Base-by-base conservation (phyloP, 2,113 vertebrate species). In the Aplodontia rufa region DNA sequence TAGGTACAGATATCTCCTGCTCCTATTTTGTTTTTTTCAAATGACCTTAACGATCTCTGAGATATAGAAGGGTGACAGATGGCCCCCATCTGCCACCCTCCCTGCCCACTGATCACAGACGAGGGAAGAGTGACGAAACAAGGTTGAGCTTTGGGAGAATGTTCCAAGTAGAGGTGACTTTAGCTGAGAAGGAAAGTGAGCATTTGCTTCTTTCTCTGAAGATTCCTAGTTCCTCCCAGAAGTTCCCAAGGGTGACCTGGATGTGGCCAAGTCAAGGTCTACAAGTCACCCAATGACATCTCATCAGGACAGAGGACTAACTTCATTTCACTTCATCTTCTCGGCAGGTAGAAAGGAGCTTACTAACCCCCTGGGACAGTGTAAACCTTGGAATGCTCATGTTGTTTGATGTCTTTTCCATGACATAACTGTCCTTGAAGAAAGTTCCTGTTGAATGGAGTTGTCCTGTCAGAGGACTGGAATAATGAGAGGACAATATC, bases 401-500 rank as follows among this genome's bases (percentile, higher is more conserved):
- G 93, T 76, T 58, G 84, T 22, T 64, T 35, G 42, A 37, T 60
- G 49, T 60, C 89, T 93, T 47, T 69, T 86, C 91, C 5, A 14
- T 32, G 62, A 51, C 42, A 19, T 28, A 45, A 68, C 6, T 40
- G 5, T 22, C 85, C 62, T 35, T 22, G 76, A 85, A 68, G 62
- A 87, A 93, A 90, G 85, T 45, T 72, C 76, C 79, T 58, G 90
- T 53, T 6, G 51, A 83, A 8, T 0, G 9, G 22, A 32, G 53
- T 1, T 47, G 37, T 83, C 35, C 95, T 40, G 66, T 53, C 87
- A 60, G 62, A 90, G 45, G 53, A 28, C 69, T 81, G 87, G 69
- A 90, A 64, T 79, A 85, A 82, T 40, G 78, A 72, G 49, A 88
- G 35, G 92, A 86, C 76, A 89, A 75, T 19, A 51, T 80, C 85